Evolutionary conservation across 2,113 vertebrate species (phyloP), one percentile per base, ranked within the genome.

Genomic region (Python bivittatus): DNA sequence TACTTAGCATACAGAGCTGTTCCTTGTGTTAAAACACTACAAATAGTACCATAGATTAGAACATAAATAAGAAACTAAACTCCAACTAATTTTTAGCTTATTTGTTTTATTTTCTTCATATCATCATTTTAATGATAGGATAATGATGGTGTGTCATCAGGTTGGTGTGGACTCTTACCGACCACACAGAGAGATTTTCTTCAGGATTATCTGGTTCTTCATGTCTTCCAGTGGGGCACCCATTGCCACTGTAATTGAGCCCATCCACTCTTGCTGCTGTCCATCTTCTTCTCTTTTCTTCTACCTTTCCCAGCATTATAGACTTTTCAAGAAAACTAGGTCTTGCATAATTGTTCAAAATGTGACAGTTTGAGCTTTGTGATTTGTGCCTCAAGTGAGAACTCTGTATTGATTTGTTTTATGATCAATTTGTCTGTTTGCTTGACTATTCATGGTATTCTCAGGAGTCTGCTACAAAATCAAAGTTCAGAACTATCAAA

Each of bases 91-190:
- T 52, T n/a, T 9, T 68, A 89, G 52, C 12, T 52, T 23, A 88
- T 88, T 89, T 29, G n/a, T 89, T 89, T 72, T n/a, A 60, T 88
- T 60, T 88, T 88, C 38, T 88, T 88, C 20, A 23, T 68, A 6
- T 44, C 64, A 8, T 89, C 11, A 89, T 53, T n/a, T 48, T 48
- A 68, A 64, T 89, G 25, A 53, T 53, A 72, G 5, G 15, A n/a
- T 53, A 6, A 48, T 48, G 48, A 48, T 48, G 48, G 7, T 48
- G 48, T 48, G 7, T 6, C 48, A 42, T 79, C 17, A 79, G 33
- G 29, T 79, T 79, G 33, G 15, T 79, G 68, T 33, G 33, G 72
- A 38, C n/a, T 79, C 17, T 79, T 79, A 79, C 38, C 6, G 38
- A 79, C 68, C 33, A 79, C 2, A 38, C 8, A 8, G 13, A 17